Percentiles rank a stretch among this genome's conserved stretches.
Conservation (phyloP, 2,797 vertebrate species). For the Rhinella marina region DNA sequence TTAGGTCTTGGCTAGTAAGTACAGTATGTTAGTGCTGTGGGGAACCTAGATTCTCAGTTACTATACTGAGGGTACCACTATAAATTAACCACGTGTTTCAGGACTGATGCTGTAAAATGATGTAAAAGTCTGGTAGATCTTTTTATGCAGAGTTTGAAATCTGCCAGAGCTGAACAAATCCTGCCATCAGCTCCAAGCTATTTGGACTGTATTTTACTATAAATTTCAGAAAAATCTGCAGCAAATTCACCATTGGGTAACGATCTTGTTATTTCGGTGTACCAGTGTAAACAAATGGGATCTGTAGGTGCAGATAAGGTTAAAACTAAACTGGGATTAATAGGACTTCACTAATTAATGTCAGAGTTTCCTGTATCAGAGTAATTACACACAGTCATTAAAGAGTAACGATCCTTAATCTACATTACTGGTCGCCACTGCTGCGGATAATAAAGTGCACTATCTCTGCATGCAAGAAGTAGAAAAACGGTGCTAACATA, state of each 20-base stretch:
- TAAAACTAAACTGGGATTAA: background rate
- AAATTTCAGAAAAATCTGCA: background rate
- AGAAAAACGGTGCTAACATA: background rate
- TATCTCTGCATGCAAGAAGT: background rate
- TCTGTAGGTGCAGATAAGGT: background rate
- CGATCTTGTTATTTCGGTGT: background rate
- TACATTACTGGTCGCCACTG: no score
- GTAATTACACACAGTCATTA: conserved; percentile 17
- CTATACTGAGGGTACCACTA: background rate
- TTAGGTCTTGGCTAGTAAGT: background rate
- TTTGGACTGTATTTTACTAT: background rate
- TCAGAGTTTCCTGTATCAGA: background rate
- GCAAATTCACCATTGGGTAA: background rate
- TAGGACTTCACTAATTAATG: background rate
- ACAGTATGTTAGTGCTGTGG: background rate
- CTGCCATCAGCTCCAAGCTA: background rate
- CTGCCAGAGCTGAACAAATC: background rate
- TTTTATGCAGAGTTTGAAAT: background rate
- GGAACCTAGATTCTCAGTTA: background rate
- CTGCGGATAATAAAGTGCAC: background rate
- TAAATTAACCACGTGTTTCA: background rate
- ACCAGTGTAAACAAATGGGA: background rate
- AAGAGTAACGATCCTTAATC: conserved; percentile 8
- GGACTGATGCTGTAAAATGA: background rate
- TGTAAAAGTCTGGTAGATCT: background rate